A percentile compares a stretch with the other conserved stretches of the same genome.
phyloP scores from a whole-genome alignment of 2,797 vertebrate species.

The Zalophus californianus region DNA sequence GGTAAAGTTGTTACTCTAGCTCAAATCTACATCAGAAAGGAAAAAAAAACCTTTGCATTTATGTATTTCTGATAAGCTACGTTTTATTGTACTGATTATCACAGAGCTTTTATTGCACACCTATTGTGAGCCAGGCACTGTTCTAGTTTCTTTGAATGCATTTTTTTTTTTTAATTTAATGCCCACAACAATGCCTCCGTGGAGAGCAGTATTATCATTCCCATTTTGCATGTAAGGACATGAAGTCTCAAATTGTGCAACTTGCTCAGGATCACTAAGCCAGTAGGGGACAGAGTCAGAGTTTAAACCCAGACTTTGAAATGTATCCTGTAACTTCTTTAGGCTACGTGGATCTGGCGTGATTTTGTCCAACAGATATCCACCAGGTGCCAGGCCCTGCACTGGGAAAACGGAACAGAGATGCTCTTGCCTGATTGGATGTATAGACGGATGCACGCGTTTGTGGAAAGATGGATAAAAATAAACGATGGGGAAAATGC shows the following conservation, averaged over 20 bases:
- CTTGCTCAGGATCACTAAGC: background rate
- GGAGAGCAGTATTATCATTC: background rate
- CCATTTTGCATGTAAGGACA: background rate
- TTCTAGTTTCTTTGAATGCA: background rate
- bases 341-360: background rate
- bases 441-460: no score
- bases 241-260: background rate
- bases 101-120: background rate
- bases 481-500: background rate
- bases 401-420: background rate
- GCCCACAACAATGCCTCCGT: background rate
- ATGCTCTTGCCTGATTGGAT: background rate
- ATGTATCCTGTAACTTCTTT: background rate
- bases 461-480: background rate
- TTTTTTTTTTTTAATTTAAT: slow-evolving; percentile 33
- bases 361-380: background rate
- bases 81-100: background rate
- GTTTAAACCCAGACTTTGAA: slow-evolving; percentile 24
- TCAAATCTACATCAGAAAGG: background rate
- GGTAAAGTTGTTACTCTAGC: background rate
- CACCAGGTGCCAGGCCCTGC: background rate
- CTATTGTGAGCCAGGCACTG: background rate
- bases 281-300: background rate
- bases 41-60: background rate
- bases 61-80: background rate